Evolutionary conservation across 2,797 vertebrate genomes (phyloP), one percentile per base, ranked within the genome.

Genomic region (Sebastes vulpes): DNA sequence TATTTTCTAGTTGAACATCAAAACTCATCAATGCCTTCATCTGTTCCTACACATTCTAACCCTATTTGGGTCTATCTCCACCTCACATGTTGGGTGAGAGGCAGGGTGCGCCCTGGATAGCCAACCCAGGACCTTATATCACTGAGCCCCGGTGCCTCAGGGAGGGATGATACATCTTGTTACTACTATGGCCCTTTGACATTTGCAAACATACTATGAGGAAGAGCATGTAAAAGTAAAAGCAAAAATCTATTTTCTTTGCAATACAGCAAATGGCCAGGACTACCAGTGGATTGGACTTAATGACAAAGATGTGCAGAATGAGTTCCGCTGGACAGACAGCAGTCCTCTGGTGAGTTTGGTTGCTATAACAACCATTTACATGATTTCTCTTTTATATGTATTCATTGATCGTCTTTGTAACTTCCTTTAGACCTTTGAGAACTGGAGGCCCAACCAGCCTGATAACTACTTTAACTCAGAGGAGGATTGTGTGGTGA

Each of bases 251-350:
- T 23, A 64, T 66, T 79, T 18, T 79, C 20, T 61, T 35, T 84
- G 42, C n/a, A 9, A 29, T 9, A 3, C 81, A 96, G 95, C 82
- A 63, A 83, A 92, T 9, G 82, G 85, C 29, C 87, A 97, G 69
- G 97, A 98, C 86, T 99, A 99, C 86, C 98, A 99, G 83, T 99
- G 99, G 99, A 98, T 98, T 0, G 99, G 99, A 74, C 97, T 99
- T 18, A 99, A 96, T 5, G 98, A 99, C 94, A 97, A 95, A 91
- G 96, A 97, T 1, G 95, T 97, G 5, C 97, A 98, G 94, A 97
- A 97, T 0, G 97, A 98, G 80, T 99, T 99, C 92, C 97, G 93
- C 71, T 99, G 99, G 99, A 98, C 98, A 1, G 98, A 99, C 0
- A 95, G 97, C 42, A 97, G 96, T 89, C 84, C 97, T 66, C 74